These are phyloP conservation scores for Mimas tiliae DNA, from an alignment of 2,888 invertebrate species.

Conservation along the genomic window DNA sequence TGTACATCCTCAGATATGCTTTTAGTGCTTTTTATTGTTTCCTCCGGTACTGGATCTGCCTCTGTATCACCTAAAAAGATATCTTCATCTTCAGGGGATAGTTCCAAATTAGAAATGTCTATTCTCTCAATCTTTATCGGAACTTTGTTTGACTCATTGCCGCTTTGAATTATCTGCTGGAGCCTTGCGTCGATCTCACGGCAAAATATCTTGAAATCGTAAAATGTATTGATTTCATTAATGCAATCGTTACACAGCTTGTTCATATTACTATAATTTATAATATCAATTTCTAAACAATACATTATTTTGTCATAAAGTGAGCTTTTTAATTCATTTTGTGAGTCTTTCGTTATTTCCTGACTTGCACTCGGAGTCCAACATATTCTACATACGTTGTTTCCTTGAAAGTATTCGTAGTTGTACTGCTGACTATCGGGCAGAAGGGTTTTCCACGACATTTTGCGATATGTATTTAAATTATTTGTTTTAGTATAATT, in stretches of 20 bases:
- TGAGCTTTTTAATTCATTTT: conserved; percentile 36
- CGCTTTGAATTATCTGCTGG: conserved; percentile 47
- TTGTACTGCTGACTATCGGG: conserved; percentile 51
- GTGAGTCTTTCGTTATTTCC: conserved; percentile 44
- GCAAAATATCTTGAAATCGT: conserved; percentile 66
- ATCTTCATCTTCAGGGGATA: background rate
- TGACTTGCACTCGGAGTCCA: conserved; percentile 58
- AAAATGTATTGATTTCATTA: conserved; percentile 57
- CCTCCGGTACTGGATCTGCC: background rate
- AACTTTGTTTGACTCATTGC: conserved; percentile 5
- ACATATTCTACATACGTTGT: conserved; percentile 67
- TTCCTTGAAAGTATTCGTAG: conserved; percentile 65
- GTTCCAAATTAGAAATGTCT: conserved; percentile 17
- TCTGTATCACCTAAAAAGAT: background rate
- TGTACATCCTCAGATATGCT: background rate
- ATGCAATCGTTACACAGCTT: conserved; percentile 63
- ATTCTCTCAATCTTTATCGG: conserved; percentile 9
- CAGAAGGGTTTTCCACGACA: conserved; percentile 44
- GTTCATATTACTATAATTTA: conserved; percentile 47
- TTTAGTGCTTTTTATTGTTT: background rate
- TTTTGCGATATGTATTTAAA: conserved; percentile 27
- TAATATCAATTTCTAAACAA: conserved; percentile 60
- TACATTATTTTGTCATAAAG: conserved; percentile 58
- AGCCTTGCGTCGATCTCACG: conserved; percentile 56
- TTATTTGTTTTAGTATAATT: too few species aligned